Base-by-base conservation (phyloP, 2,113 vertebrate species). In the Corythoichthys intestinalis region DNA sequence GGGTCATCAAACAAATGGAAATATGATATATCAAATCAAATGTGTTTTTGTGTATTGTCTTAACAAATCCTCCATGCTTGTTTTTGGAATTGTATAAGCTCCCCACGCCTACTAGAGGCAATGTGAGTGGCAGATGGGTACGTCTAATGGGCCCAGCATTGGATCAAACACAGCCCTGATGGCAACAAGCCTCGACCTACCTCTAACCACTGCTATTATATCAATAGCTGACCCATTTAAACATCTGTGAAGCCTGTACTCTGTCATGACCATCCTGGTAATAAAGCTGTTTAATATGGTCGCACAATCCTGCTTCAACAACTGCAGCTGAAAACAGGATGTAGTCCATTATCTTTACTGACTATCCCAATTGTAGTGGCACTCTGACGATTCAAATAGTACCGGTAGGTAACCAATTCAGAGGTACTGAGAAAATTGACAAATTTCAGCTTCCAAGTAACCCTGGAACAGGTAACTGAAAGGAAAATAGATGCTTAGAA, bases 161-260 rank as follows among this genome's bases (percentile, higher is more conserved):
- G 73, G 65, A 72, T 76, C 73, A 72, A 17, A 71, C 38, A 46
- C 49, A 72, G 46, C 63, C 4, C 28, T 34, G 61, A 63, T 28
- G 61, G 44, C 41, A 63, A 34, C 44, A 34, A 20, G 44, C n/a
- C 61, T 48, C 11, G 20, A 63, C 61, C 44, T 46, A 46, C 61
- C 61, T 4, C n/a, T n/a, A 46, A 4, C 41, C 39, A 67, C 39
- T 52, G 2, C 67, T 47, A 41, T 60, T 34, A 58, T 46, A 50
- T 47, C 73, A 65, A 70, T 65, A 60, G 34, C 49, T 84, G 74
- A 79, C 79, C 77, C 60, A 84, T 66, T 82, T 82, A 69, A 39
- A 67, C 76, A 85, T 81, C 78, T 83, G 76, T 67, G 67, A 74
- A 63, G 57, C 48, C 65, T 62, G 28, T 20, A 10, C 4, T 15